These are phyloP conservation scores for Ptilonorhynchus violaceus DNA, from an alignment of 2,113 vertebrate genomes.

Conservation along the genomic window DNA sequence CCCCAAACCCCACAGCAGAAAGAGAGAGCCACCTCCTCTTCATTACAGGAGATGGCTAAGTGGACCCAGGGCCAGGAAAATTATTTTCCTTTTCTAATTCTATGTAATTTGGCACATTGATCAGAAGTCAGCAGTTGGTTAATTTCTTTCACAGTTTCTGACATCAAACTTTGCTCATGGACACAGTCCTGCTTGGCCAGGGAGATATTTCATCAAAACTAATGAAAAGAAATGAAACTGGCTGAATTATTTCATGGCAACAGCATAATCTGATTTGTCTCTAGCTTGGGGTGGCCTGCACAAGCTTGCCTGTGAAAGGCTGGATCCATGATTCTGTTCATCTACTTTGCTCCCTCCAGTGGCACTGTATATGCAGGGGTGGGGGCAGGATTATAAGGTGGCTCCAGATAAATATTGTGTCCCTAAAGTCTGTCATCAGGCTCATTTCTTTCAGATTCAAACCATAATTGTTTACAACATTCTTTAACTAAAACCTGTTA, in stretches of 20 bases:
- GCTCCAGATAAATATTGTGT: background rate
- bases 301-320: background rate
- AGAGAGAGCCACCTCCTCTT: background rate
- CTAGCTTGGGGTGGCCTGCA: background rate
- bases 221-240: background rate
- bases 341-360: background rate
- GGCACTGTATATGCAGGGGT: background rate
- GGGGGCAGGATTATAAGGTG: background rate
- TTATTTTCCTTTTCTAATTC: background rate
- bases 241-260: background rate
- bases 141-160: background rate
- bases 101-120: background rate
- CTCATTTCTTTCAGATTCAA: background rate
- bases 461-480: background rate
- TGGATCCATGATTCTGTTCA: background rate
- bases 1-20: background rate
- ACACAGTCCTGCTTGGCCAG: background rate
- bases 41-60: background rate
- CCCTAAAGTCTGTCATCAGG: background rate
- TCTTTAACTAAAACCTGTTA: background rate
- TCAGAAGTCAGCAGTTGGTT: background rate
- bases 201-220: background rate
- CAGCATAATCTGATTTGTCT: background rate
- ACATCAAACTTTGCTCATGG: background rate
- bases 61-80: background rate